phyloP scores from a whole-genome alignment of 2,888 invertebrate species.

The Folsomia manolachei region DNA sequence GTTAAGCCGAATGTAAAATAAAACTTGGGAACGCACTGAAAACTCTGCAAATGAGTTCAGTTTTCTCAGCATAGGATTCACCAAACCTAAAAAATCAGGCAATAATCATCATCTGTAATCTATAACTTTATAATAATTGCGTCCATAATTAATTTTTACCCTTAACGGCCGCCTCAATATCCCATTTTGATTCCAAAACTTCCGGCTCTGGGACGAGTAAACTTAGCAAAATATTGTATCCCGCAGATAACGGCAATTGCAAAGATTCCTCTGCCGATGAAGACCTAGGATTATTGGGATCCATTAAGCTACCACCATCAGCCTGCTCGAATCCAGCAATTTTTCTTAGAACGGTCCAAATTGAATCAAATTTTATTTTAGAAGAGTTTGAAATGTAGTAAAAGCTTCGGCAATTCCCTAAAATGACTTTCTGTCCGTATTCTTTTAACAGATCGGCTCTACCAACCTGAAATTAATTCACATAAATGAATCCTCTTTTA shows the following conservation, averaged over 20 bases:
- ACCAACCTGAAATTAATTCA: slow-evolving; percentile 35
- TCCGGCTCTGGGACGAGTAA: slow-evolving; percentile 80
- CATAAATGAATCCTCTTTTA: no score
- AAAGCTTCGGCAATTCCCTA: slow-evolving; percentile 45
- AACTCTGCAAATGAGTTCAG: slow-evolving; percentile 71
- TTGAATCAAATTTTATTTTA: slow-evolving; percentile 23
- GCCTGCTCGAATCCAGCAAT: slow-evolving; percentile 25
- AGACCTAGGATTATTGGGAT: neutral
- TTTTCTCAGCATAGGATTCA: slow-evolving; percentile 70
- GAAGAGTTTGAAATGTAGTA: slow-evolving; percentile 45
- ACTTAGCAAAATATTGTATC: slow-evolving; percentile 77
- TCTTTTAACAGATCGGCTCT: slow-evolving; percentile 43
- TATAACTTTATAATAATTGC: no score
- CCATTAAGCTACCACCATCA: slow-evolving; percentile 3
- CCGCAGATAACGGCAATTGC: slow-evolving; percentile 61
- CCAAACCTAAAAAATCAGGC: no score
- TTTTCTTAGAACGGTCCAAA: slow-evolving; percentile 29
- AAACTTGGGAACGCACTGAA: slow-evolving; percentile 82
- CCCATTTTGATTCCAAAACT: slow-evolving; percentile 65
- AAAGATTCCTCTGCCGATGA: slow-evolving; percentile 24
- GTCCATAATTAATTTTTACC: slow-evolving; percentile 56
- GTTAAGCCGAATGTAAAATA: slow-evolving; percentile 76
- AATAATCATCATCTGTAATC: no score
- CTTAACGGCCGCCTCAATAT: slow-evolving; percentile 67
- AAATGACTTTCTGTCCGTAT: slow-evolving; percentile 39